A percentile compares a stretch with the other conserved stretches of the same genome.
Evolutionary conservation across 2,113 vertebrate genomes (phyloP).

Genomic region (Atherinomorus stipes): DNA sequence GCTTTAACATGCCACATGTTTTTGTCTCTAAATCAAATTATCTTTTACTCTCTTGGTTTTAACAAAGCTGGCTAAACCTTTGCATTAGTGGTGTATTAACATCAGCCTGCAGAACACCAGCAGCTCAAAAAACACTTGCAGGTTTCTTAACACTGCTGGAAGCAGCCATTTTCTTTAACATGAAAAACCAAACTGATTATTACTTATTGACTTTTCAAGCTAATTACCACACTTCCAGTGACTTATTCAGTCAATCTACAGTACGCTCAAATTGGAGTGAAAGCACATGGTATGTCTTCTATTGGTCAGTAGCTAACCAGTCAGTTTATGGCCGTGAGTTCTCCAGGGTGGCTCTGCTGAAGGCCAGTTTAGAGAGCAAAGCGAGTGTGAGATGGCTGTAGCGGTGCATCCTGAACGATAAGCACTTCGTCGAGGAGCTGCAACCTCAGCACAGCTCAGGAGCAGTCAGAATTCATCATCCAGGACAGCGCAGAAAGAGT

Average conservation of each 20-base stretch:
- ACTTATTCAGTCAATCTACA: not conserved
- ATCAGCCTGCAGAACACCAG: too few species aligned
- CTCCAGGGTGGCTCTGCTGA: slow-evolving; percentile 9
- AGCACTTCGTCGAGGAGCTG: slow-evolving; percentile 50
- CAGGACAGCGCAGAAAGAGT: slow-evolving; percentile 50
- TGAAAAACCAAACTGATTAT: not conserved
- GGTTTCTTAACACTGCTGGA: not conserved
- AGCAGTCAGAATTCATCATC: slow-evolving; percentile 77
- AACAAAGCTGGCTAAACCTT: too few species aligned
- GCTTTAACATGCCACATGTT: too few species aligned
- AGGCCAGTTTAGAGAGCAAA: slow-evolving; percentile 3
- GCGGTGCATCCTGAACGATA: slow-evolving; percentile 57
- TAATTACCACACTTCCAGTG: not conserved
- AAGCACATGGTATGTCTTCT: not conserved
- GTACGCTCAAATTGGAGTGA: not conserved
- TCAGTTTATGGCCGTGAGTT: slow-evolving; percentile 7
- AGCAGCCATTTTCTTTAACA: not conserved
- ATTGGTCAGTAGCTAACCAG: slow-evolving; percentile 23
- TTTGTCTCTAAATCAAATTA: not conserved
- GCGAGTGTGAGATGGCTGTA: slow-evolving; percentile 1
- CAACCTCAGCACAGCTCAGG: slow-evolving; percentile 64
- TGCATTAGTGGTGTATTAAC: too few species aligned
- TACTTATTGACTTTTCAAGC: not conserved
- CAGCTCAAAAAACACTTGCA: slow-evolving; percentile 5
- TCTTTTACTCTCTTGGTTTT: not conserved